phyloP scores from a whole-genome alignment of 2,888 invertebrate species.

The Diadegma fenestrale region DNA sequence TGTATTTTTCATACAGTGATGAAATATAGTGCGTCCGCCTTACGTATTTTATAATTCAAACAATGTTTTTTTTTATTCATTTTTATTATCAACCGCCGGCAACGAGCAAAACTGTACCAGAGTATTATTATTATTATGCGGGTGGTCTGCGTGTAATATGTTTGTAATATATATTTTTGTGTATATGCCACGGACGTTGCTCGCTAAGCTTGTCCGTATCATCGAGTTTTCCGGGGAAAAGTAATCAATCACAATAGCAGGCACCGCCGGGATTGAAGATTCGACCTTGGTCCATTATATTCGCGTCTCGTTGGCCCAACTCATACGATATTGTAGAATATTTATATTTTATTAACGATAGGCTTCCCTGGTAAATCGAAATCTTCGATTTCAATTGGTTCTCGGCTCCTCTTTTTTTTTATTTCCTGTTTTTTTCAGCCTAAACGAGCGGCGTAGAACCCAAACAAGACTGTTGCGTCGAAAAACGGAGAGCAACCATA shows the following conservation, averaged over 20 bases:
- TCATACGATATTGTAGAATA: constrained; percentile 4
- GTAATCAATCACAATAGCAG: not conserved
- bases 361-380: too few species aligned
- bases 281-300: not conserved
- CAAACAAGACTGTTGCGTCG: too few species aligned
- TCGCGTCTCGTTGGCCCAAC: not conserved
- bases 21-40: constrained; percentile 64
- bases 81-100: not conserved
- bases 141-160: constrained; percentile 11
- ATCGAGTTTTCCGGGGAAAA: constrained; percentile 1
- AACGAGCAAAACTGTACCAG: constrained; percentile 30
- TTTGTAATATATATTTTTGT: constrained; percentile 16
- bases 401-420: too few species aligned
- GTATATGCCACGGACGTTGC: constrained; percentile 4
- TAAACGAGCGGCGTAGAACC: too few species aligned
- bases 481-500: too few species aligned
- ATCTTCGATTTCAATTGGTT: too few species aligned
- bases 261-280: not conserved
- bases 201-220: not conserved
- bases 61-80: constrained; percentile 12
- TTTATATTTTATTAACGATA: not conserved
- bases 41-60: constrained; percentile 11
- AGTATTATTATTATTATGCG: constrained; percentile 32
- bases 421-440: too few species aligned
- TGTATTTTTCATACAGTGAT: constrained; percentile 76